Conservation (phyloP, 2,113 vertebrate species). For the Oreochromis tanganicae region DNA sequence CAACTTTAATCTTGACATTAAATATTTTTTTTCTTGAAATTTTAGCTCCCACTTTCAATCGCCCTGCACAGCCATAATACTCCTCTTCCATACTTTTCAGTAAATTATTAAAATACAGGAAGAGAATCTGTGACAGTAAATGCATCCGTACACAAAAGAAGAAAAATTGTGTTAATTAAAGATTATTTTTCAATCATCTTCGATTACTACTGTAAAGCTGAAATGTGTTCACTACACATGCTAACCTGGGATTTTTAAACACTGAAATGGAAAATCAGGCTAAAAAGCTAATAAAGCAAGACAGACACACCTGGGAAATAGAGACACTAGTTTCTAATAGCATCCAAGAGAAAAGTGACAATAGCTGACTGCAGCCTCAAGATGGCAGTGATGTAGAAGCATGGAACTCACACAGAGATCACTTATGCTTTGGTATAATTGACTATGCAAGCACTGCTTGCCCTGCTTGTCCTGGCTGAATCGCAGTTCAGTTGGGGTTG, state of each 20-base stretch:
- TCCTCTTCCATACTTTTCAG: too few relatives aligned
- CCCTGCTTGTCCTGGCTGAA: not conserved
- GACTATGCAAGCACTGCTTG: not conserved
- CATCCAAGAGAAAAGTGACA: not conserved
- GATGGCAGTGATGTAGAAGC: not conserved
- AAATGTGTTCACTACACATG: not conserved
- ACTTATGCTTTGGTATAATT: not conserved
- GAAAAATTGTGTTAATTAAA: not conserved
- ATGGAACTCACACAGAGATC: not conserved
- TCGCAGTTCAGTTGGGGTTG: fast-evolving
- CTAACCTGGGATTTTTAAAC: not conserved
- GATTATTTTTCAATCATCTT: not conserved
- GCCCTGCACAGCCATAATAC: too few relatives aligned
- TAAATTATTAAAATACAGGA: too few relatives aligned
- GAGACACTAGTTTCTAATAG: not conserved
- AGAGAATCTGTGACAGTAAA: not conserved
- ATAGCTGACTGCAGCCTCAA: not conserved
- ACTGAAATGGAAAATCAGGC: not conserved
- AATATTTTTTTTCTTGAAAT: too few relatives aligned
- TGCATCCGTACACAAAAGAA: not conserved
- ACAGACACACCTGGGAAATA: not conserved
- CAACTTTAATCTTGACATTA: too few relatives aligned
- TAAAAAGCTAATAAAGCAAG: not conserved
- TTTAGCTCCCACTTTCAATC: too few relatives aligned
- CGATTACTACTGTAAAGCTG: not conserved